Base-by-base conservation (phyloP, 2,888 invertebrate species). In the Diplolepis rosae region DNA sequence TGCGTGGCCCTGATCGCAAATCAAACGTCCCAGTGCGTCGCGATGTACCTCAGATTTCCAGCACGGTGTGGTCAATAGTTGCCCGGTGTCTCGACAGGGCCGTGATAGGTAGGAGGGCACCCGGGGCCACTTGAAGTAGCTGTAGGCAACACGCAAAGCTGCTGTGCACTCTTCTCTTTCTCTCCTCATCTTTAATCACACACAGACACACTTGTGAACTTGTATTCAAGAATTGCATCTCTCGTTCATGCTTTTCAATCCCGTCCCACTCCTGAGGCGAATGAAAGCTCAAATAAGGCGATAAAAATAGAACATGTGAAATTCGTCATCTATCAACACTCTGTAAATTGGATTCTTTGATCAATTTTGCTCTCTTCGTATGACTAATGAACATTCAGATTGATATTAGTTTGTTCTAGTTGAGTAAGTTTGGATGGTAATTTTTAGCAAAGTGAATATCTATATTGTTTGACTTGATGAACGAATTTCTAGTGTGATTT, bases 71-170 rank as follows among this genome's bases (percentile, higher is more conserved):
- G 75, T 73, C 81, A 73, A 79, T 77, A 74, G 79, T 76, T 77
- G 74, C 75, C 70, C 22, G 75, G 74, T 75, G 76, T 74, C 75
- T 73, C 75, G 80, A 78, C 79, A 80, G 79, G 80, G 79, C 81
- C 80, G 82, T 82, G 83, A 81, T 81, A 83, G 83, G 79, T 73
- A 80, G 80, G 78, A 78, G 77, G 80, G 81, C 77, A 80, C 79
- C 79, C 79, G 80, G 76, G 77, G 81, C 79, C 80, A 80, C 74
- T 79, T 81, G 77, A 79, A 76, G 82, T 83, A 84, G 82, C 84
- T 81, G 77, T 77, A 73, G 81, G 83, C 83, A 84, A 83, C 84
- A 83, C 83, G 83, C 84, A 81, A 84, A 75, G 67, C 72, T 76
- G 24, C 18, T 11, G 65, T 45, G 56, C 66, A n/a, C 24, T 48